These are phyloP conservation scores for Solenopsis fugax DNA, from an alignment of 1,140 invertebrate species.

Conservation along the genomic window DNA sequence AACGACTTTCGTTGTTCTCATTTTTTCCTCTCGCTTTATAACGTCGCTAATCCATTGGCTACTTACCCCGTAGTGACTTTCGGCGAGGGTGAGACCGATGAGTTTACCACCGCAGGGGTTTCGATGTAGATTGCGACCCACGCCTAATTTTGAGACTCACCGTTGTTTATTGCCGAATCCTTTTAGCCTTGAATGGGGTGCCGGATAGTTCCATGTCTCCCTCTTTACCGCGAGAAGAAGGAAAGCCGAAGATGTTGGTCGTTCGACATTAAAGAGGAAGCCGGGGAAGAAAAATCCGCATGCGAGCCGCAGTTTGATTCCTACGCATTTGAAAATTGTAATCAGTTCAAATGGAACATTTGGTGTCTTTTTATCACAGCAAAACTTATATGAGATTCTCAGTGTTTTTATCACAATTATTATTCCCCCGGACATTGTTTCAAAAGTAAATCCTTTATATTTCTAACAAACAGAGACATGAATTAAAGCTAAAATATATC, in stretches of 20 bases:
- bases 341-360: slow-evolving; percentile 26
- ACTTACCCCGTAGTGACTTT: slow-evolving; percentile 63
- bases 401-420: neutral
- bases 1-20: neutral
- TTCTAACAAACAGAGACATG: neutral
- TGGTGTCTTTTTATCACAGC: neutral
- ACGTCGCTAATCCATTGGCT: slow-evolving; percentile 82
- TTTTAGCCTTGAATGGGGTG: slow-evolving; percentile 82
- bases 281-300: slow-evolving; percentile 43
- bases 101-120: slow-evolving; percentile 71
- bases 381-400: neutral
- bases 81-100: slow-evolving; percentile 34
- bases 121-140: slow-evolving; percentile 79
- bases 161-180: slow-evolving; percentile 86
- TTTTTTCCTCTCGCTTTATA: slow-evolving; percentile 65
- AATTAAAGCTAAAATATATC: neutral
- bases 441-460: neutral
- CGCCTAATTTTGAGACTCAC: slow-evolving; percentile 82
- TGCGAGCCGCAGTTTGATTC: slow-evolving; percentile 34
- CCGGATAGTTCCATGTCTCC: slow-evolving; percentile 55
- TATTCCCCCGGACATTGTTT: neutral
- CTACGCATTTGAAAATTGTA: slow-evolving; percentile 35
- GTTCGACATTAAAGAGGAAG: slow-evolving; percentile 75
- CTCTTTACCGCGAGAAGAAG: slow-evolving; percentile 25
- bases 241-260: neutral